phyloP scores from a whole-genome alignment of 2,113 vertebrate species.

The Leptobrachium leishanense region DNA sequence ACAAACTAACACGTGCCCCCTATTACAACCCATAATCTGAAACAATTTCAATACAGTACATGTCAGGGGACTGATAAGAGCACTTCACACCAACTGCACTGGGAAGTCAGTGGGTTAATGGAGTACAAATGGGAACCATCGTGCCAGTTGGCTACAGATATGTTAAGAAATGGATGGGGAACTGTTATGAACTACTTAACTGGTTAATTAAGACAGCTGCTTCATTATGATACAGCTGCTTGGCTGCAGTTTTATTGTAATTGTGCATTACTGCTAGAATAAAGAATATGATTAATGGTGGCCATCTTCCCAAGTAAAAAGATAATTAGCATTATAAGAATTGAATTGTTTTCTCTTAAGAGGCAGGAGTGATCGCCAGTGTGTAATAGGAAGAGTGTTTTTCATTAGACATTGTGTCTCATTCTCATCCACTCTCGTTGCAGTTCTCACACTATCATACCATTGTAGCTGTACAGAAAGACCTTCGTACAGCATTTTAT shows the following conservation, averaged over 20 bases:
- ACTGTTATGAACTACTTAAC: conserved; percentile 2
- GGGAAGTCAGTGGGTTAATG: not conserved
- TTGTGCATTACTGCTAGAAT: conserved; percentile 6
- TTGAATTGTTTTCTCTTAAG: conserved; percentile 11
- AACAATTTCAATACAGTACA: not conserved
- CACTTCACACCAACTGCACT: not conserved
- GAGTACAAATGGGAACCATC: not conserved
- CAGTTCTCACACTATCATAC: too few species aligned
- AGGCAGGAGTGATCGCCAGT: not conserved
- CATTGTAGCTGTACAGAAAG: too few species aligned
- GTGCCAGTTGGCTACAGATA: not conserved
- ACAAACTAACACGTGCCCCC: too few species aligned
- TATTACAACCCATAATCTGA: not conserved
- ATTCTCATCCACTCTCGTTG: too few species aligned
- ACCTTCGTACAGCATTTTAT: too few species aligned
- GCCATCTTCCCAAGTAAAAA: conserved; percentile 4
- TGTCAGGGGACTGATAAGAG: not conserved
- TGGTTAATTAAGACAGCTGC: conserved; percentile 26
- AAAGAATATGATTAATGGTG: conserved; percentile 18
- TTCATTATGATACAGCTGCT: conserved; percentile 23
- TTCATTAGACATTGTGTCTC: too few species aligned
- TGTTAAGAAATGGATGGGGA: not conserved
- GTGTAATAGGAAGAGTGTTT: not conserved
- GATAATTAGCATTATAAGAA: conserved; percentile 8
- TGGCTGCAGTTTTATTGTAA: conserved; percentile 29